These are phyloP conservation scores for Argynnis bischoffii DNA, from an alignment of 2,888 invertebrate species.

Conservation along the genomic window DNA sequence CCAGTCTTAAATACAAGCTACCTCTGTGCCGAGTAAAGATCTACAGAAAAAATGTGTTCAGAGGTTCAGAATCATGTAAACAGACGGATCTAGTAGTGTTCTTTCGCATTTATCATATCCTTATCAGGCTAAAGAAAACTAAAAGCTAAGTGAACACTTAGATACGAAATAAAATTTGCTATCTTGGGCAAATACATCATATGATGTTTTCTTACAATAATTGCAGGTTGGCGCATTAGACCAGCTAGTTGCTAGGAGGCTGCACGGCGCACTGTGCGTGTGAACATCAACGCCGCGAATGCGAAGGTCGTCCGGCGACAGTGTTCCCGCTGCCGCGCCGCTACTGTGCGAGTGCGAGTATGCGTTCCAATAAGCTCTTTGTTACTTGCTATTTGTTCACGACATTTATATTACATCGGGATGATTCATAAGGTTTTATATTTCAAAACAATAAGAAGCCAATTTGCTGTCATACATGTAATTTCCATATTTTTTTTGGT, in stretches of 20 bases:
- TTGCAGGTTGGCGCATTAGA: not conserved
- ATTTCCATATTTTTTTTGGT: too few species aligned
- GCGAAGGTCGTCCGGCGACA: conserved; percentile 3
- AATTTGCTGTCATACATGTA: not conserved
- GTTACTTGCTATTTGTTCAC: not conserved
- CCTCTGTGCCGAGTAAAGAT: too few species aligned
- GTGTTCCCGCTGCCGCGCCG: not conserved
- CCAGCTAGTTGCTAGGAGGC: conserved; percentile 1
- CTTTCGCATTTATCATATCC: too few species aligned
- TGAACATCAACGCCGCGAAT: conserved; percentile 3
- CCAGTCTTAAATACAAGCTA: too few species aligned
- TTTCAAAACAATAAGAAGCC: conserved; percentile 1
- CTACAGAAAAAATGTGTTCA: too few species aligned
- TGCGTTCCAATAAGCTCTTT: conserved; percentile 4
- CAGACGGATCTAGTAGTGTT: too few species aligned
- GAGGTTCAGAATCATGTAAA: too few species aligned
- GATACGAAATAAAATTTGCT: too few species aligned
- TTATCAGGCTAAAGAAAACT: too few species aligned
- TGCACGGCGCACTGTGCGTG: not conserved
- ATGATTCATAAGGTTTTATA: conserved; percentile 6
- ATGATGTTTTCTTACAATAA: not conserved
- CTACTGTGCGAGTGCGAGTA: not conserved
- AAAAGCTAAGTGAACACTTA: too few species aligned
- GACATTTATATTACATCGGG: conserved; percentile 1
- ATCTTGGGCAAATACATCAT: not conserved